phyloP scores from a whole-genome alignment of 2,888 invertebrate genomes.

The Deilephila porcellus region DNA sequence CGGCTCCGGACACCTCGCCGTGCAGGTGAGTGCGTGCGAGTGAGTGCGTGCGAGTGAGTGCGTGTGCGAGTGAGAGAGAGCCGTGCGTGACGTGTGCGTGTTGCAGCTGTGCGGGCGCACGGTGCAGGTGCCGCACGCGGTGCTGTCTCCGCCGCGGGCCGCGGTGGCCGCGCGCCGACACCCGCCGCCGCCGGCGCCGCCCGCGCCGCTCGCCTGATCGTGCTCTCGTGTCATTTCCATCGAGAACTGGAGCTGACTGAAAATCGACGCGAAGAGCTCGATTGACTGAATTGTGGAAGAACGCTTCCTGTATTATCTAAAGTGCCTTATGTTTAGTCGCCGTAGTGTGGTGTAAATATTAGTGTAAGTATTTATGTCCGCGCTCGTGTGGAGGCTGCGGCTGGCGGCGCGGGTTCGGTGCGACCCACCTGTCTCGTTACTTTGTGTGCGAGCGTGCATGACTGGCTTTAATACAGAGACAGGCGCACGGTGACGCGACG shows the following conservation, averaged over 20 bases:
- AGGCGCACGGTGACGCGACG: too few relatives aligned
- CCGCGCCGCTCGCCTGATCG: conserved; percentile 30
- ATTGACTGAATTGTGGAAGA: not conserved
- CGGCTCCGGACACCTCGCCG: conserved; percentile 95
- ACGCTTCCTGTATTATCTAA: not conserved
- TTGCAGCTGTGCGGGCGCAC: conserved; percentile 63
- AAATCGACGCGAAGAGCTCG: not conserved
- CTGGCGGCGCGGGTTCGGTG: not conserved
- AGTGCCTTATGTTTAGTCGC: conserved; percentile 45
- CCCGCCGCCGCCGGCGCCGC: conserved; percentile 56
- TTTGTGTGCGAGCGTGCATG: not conserved
- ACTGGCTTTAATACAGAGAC: conserved; percentile 21
- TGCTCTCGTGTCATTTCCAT: too few relatives aligned
- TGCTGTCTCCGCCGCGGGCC: conserved; percentile 74
- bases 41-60: not conserved
- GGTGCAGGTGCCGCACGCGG: conserved; percentile 73
- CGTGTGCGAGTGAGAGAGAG: not conserved
- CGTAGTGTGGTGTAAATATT: conserved; percentile 57
- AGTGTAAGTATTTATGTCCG: conserved; percentile 61
- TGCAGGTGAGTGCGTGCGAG: conserved; percentile 83
- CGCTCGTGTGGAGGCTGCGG: conserved; percentile 14
- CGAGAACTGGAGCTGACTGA: too few relatives aligned
- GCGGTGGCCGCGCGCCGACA: conserved; percentile 59
- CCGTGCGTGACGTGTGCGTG: not conserved
- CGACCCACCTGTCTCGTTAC: conserved; percentile 1